These are phyloP conservation scores for Aepyceros melampus DNA, from an alignment of 2,113 vertebrate genomes.

Conservation along the genomic window DNA sequence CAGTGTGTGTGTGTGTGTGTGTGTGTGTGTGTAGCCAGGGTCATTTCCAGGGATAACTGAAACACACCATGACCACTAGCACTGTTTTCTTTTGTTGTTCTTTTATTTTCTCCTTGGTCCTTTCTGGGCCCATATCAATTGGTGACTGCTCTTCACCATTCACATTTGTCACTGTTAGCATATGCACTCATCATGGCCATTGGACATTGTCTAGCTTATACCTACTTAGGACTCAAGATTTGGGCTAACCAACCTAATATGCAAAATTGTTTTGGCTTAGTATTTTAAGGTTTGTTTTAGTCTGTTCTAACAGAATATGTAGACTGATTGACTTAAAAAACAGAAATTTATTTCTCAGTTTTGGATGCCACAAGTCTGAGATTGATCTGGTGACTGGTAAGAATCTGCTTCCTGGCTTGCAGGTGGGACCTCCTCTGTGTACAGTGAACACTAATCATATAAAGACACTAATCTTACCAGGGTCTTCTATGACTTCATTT, in stretches of 20 bases:
- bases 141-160: neutral
- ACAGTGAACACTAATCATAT: neutral
- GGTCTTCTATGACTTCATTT: neutral
- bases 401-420: neutral
- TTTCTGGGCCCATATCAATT: too few species aligned
- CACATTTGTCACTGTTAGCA: neutral
- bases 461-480: neutral
- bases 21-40: neutral
- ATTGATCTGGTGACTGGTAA: neutral
- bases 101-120: neutral
- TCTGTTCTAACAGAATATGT: neutral
- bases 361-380: neutral
- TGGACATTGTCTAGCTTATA: neutral
- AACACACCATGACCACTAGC: neutral
- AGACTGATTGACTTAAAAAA: neutral
- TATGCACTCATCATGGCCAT: rapidly evolving
- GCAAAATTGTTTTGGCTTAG: neutral
- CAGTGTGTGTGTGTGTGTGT: neutral
- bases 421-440: neutral
- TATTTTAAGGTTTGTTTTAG: neutral
- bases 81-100: neutral
- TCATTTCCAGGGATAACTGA: neutral
- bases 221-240: neutral
- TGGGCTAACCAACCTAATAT: neutral
- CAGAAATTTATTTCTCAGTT: neutral